These are phyloP conservation scores for Chouioia cunea DNA, from an alignment of 2,888 invertebrate genomes.

Conservation along the genomic window DNA sequence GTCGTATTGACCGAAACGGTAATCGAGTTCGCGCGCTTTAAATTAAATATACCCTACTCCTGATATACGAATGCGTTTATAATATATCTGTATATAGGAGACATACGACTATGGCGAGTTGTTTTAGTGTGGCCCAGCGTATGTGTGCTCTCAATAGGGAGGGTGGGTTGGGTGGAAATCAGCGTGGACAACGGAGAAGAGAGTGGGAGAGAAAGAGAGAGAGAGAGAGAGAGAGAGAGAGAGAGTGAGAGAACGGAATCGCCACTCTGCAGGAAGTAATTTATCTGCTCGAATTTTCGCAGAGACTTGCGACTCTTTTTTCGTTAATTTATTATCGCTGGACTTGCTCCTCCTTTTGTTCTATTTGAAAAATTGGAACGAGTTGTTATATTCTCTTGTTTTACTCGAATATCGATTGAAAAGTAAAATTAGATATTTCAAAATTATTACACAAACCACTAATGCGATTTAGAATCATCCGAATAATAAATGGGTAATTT, in stretches of 20 bases:
- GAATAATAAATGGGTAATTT: no score
- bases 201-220: background rate
- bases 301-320: conserved; percentile 20
- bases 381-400: background rate
- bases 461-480: no score
- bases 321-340: conserved; percentile 28
- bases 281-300: conserved; percentile 35
- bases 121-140: background rate
- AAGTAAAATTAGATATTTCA: no score
- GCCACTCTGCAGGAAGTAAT: conserved; percentile 34
- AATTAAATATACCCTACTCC: conserved; percentile 51
- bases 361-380: conserved; percentile 4
- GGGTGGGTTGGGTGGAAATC: conserved; percentile 28
- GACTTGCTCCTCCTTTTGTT: background rate
- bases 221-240: no score
- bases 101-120: no score
- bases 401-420: background rate
- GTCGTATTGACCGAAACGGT: conserved; percentile 58
- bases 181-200: conserved; percentile 19
- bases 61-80: conserved; percentile 38
- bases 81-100: conserved; percentile 24
- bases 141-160: background rate
- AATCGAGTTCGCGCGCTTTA: conserved; percentile 54
- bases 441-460: no score
- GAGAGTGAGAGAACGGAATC: conserved; percentile 13